Evolutionary conservation across 2,888 invertebrate species (phyloP).

Genomic region (Linnaemya tessellans): DNA sequence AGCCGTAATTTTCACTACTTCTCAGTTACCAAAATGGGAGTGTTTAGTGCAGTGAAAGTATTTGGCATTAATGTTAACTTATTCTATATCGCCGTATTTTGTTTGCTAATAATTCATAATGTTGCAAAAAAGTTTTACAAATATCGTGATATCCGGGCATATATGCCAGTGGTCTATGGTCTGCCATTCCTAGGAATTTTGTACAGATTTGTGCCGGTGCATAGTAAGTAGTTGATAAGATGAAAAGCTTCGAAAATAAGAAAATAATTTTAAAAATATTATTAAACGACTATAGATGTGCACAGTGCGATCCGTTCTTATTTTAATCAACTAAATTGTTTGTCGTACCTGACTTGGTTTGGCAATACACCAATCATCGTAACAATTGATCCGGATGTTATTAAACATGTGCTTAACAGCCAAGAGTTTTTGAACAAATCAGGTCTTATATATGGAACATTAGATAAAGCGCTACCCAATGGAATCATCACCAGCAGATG

Average conservation of each 20-base stretch:
- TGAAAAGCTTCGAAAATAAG: neutral
- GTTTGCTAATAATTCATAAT: neutral
- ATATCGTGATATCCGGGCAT: neutral
- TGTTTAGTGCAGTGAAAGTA: neutral
- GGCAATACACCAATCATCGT: conserved; percentile 67
- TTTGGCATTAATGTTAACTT: neutral
- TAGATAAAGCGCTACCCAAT: conserved; percentile 53
- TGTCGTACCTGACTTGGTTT: conserved; percentile 62
- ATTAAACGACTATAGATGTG: conserved; percentile 40
- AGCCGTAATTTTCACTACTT: neutral
- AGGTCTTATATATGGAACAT: conserved; percentile 42
- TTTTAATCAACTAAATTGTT: conserved; percentile 43
- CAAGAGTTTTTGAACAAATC: conserved; percentile 69
- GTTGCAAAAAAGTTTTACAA: neutral
- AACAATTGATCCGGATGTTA: conserved; percentile 66
- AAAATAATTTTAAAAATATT: neutral
- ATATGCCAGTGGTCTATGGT: neutral
- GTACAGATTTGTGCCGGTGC: conserved; percentile 37
- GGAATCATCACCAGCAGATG: conserved; percentile 65
- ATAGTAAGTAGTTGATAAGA: conserved; percentile 36
- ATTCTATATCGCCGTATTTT: neutral
- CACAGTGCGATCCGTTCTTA: conserved; percentile 24
- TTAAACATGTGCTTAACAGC: conserved; percentile 68
- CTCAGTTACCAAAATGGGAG: neutral
- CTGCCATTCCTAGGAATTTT: conserved; percentile 50